Conservation (phyloP, 1,140 invertebrate genomes). For the Anoplolepis gracilipes region DNA sequence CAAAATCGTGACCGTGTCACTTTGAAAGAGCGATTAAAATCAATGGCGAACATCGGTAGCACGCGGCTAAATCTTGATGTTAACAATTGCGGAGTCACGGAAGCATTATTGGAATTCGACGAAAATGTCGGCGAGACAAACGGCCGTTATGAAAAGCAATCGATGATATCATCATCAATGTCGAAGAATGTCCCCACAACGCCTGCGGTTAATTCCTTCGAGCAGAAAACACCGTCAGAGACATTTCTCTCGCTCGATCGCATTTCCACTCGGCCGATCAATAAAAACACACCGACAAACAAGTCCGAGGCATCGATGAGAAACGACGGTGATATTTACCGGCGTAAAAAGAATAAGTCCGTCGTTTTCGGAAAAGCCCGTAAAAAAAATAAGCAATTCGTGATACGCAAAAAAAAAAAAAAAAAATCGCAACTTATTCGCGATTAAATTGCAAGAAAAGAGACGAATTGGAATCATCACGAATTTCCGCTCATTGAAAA, state of each 20-base stretch:
- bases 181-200: constrained; percentile 44
- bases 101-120: constrained; percentile 3
- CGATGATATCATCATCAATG: constrained; percentile 18
- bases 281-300: constrained; percentile 60
- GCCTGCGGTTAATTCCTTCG: constrained; percentile 25
- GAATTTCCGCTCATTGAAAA: not conserved
- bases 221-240: constrained; percentile 64
- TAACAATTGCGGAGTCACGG: constrained; percentile 17
- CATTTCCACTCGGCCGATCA: constrained; percentile 55
- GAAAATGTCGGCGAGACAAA: not conserved
- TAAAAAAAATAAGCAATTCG: too few species aligned
- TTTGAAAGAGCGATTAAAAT: not conserved
- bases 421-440: not conserved
- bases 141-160: not conserved
- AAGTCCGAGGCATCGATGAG: not conserved
- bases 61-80: not conserved
- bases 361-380: not conserved
- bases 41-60: not conserved
- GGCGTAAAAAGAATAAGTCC: not conserved
- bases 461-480: not conserved
- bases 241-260: constrained; percentile 61
- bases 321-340: not conserved
- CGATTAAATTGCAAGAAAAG: not conserved
- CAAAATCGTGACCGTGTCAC: not conserved
- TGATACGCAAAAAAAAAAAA: not conserved